Percentiles rank a stretch among this genome's conserved stretches.
These are phyloP conservation scores for Muscicapa striata DNA, from an alignment of 2,797 vertebrate species.

Conservation along the genomic window DNA sequence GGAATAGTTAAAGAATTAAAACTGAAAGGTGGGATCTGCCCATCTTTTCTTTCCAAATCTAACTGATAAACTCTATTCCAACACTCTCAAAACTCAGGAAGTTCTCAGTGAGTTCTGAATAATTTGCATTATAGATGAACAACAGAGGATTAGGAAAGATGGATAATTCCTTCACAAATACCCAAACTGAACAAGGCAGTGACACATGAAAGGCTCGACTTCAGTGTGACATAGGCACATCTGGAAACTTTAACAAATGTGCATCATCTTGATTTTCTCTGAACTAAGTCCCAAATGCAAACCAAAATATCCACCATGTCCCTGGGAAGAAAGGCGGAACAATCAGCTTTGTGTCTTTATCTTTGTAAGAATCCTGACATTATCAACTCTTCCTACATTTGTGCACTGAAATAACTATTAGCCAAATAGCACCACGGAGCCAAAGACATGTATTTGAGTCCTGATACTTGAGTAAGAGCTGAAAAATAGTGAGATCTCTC, in stretches of 20 bases:
- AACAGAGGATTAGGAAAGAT: background rate
- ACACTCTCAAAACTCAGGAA: background rate
- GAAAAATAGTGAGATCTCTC: background rate
- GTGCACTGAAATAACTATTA: background rate
- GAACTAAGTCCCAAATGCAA: background rate
- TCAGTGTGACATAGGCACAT: background rate
- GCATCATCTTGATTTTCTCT: background rate
- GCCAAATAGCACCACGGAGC: background rate
- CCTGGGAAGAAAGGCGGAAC: background rate
- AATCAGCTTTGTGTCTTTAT: background rate
- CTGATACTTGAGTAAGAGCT: background rate
- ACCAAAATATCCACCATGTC: background rate
- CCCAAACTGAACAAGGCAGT: background rate
- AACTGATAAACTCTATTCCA: background rate
- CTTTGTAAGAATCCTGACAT: background rate
- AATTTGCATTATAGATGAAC: background rate
- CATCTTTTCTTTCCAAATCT: background rate
- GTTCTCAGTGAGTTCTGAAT: background rate
- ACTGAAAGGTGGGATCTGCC: background rate
- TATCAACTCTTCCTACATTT: background rate
- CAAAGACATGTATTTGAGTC: background rate
- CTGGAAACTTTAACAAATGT: background rate
- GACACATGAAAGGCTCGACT: background rate
- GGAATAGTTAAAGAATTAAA: background rate
- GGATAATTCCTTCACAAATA: conserved; percentile 1